phyloP scores from a whole-genome alignment of 2,888 invertebrate species.

The Rutpela maculata region DNA sequence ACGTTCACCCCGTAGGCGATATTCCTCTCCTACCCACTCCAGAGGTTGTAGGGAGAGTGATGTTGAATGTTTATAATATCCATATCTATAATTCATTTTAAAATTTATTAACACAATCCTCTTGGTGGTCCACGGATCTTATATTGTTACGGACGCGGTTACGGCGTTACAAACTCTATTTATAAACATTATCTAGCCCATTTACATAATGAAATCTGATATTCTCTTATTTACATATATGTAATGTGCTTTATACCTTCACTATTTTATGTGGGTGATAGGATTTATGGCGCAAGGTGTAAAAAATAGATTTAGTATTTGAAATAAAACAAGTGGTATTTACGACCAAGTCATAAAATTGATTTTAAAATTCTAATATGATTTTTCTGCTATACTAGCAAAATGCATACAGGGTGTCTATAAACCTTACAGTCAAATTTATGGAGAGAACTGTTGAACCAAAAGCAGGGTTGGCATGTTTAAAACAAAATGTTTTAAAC shows the following conservation, averaged over 20 bases:
- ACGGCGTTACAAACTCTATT: background rate
- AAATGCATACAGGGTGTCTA: background rate
- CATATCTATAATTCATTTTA: background rate
- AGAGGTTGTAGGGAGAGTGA: background rate
- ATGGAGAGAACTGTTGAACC: too few species aligned
- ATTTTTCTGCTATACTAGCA: background rate
- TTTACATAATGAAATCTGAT: slow-evolving; percentile 7
- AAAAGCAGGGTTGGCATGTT: too few species aligned
- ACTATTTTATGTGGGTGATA: slow-evolving; percentile 3
- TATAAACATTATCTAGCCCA: background rate
- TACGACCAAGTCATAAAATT: background rate
- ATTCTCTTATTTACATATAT: background rate
- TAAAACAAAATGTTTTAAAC: too few species aligned
- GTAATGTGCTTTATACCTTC: background rate
- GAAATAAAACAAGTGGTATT: background rate
- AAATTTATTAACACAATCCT: background rate
- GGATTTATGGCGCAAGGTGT: background rate
- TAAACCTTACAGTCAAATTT: too few species aligned
- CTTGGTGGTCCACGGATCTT: background rate
- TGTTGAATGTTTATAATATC: background rate
- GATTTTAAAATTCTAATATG: background rate
- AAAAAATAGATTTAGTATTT: background rate
- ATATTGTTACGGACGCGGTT: background rate
- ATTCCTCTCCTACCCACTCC: background rate
- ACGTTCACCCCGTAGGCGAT: background rate